phyloP scores from a whole-genome alignment of 2,888 invertebrate genomes.

The Rhingia campestris region DNA sequence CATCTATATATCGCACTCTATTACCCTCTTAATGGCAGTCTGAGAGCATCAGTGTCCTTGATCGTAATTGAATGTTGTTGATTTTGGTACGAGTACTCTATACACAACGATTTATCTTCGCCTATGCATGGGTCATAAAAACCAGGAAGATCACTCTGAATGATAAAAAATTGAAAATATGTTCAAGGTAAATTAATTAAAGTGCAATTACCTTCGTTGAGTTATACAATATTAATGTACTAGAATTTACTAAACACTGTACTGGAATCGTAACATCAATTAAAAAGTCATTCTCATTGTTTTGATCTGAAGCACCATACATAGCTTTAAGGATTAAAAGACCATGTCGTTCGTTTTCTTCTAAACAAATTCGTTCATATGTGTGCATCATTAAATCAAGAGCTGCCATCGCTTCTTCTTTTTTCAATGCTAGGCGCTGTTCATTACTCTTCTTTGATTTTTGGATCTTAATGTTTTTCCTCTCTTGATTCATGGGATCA shows the following conservation, averaged over 20 bases:
- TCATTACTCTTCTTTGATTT: conserved; percentile 92
- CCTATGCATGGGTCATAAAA: conserved; percentile 98
- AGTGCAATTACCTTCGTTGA: conserved; percentile 89
- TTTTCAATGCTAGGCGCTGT: conserved; percentile 88
- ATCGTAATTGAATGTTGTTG: conserved; percentile 91
- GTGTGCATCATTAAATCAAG: conserved; percentile 95
- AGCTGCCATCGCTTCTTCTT: conserved; percentile 92
- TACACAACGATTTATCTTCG: conserved; percentile 93
- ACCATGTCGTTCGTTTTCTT: conserved; percentile 92
- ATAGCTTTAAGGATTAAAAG: conserved; percentile 92
- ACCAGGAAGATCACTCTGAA: conserved; percentile 95
- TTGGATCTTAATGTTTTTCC: conserved; percentile 90
- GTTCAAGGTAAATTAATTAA: background rate
- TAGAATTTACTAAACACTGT: conserved; percentile 96
- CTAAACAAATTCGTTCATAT: conserved; percentile 90
- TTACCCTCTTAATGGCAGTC: conserved; percentile 85
- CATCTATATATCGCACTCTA: conserved; percentile 30
- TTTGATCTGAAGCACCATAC: conserved; percentile 88
- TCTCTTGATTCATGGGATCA: conserved; percentile 91
- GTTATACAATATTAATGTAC: conserved; percentile 92
- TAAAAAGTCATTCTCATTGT: conserved; percentile 79
- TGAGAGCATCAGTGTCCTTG: conserved; percentile 90
- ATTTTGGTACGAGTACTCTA: conserved; percentile 93
- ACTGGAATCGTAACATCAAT: conserved; percentile 97
- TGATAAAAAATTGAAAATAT: conserved; percentile 73